These are phyloP conservation scores for Megastigmus dorsalis DNA, from an alignment of 2,888 invertebrate genomes.

Conservation along the genomic window DNA sequence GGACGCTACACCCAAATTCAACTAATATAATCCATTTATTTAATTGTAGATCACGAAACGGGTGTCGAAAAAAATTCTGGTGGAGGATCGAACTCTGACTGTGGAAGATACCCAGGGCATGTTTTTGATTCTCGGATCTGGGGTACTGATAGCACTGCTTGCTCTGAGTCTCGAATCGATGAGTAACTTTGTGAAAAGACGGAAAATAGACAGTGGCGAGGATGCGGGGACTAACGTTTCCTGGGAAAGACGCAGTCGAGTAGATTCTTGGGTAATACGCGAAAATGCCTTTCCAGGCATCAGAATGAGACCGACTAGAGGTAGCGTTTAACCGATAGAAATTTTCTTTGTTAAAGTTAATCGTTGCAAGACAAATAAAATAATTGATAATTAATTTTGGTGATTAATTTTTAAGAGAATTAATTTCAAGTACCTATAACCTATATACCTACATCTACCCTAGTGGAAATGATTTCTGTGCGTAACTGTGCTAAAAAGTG, in stretches of 20 bases:
- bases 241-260: not conserved
- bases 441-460: too few relatives aligned
- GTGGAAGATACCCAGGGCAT: constrained; percentile 89
- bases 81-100: constrained; percentile 84
- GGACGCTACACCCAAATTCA: too few relatives aligned
- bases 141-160: constrained; percentile 78
- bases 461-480: too few relatives aligned
- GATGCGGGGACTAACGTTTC: not conserved
- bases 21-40: too few relatives aligned
- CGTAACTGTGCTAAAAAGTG: too few relatives aligned
- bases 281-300: not conserved
- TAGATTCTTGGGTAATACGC: constrained; percentile 14
- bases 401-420: not conserved
- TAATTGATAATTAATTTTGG: not conserved
- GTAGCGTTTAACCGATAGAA: constrained; percentile 35
- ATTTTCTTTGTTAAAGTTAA: not conserved
- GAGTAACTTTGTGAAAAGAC: not conserved
- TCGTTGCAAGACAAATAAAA: not conserved
- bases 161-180: constrained; percentile 17
- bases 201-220: not conserved
- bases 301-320: not conserved
- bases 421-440: too few relatives aligned
- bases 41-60: constrained; percentile 77
- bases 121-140: constrained; percentile 84
- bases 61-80: constrained; percentile 63